phyloP scores from a whole-genome alignment of 2,113 vertebrate genomes.

The Fregata magnificens region DNA sequence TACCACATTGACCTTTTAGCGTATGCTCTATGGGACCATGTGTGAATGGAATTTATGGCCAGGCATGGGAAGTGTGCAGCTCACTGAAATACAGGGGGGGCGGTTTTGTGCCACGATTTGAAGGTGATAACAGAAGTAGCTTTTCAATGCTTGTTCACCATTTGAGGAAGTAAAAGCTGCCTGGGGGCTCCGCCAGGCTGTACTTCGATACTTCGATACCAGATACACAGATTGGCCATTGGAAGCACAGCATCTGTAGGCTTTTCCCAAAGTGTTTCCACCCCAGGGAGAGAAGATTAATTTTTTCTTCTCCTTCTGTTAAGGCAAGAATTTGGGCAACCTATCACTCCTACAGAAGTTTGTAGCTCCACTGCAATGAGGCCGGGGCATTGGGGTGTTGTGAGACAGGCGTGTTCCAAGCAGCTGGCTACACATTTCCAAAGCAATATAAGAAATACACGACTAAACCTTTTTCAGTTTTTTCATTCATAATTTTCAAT shows the following conservation, averaged over 20 bases:
- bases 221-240: background rate
- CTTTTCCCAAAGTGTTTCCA: background rate
- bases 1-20: constrained; percentile 66
- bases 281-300: background rate
- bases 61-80: constrained; percentile 14
- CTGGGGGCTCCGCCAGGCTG: background rate
- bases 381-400: background rate
- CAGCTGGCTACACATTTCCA: background rate
- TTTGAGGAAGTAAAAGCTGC: constrained; percentile 18
- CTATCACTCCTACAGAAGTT: background rate
- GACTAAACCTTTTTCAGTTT: background rate
- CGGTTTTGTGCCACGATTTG: background rate
- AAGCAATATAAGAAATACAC: background rate
- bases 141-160: constrained; percentile 23
- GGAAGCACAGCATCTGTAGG: background rate
- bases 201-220: constrained; percentile 48
- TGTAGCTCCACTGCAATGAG: background rate
- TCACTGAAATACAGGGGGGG: background rate
- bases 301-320: fast-evolving
- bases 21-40: background rate
- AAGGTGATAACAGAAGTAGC: constrained; percentile 44
- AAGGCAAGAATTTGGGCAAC: background rate
- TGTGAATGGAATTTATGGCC: constrained; percentile 57
- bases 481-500: constrained; percentile 4
- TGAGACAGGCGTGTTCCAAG: background rate